A percentile compares a stretch with the other conserved stretches of the same genome.
These are phyloP conservation scores for Ataeniobius toweri DNA, from an alignment of 2,797 vertebrate genomes.

Conservation along the genomic window DNA sequence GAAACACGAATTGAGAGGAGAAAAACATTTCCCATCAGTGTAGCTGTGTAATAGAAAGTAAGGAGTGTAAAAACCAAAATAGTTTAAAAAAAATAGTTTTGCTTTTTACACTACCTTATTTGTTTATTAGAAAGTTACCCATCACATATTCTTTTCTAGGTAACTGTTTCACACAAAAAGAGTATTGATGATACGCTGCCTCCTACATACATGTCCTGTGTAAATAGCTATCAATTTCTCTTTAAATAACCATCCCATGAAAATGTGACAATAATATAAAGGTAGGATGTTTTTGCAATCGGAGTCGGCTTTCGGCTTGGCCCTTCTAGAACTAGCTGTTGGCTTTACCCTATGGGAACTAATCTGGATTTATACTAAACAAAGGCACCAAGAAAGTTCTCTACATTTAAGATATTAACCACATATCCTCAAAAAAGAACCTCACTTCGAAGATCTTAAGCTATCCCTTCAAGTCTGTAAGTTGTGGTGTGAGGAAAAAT, in stretches of 20 bases:
- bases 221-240: background rate
- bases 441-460: background rate
- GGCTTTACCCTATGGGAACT: background rate
- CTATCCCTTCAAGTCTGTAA: background rate
- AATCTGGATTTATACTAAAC: background rate
- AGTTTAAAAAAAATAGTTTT: background rate
- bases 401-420: background rate
- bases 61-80: too few relatives aligned
- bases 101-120: too few relatives aligned
- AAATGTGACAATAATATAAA: background rate
- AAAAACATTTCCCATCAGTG: background rate
- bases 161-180: background rate
- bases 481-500: slow-evolving; percentile 63
- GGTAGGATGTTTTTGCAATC: background rate
- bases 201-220: background rate
- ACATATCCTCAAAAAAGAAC: background rate
- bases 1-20: background rate
- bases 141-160: background rate
- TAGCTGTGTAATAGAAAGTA: background rate
- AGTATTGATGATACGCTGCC: background rate
- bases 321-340: background rate
- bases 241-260: background rate
- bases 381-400: background rate
- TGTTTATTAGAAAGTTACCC: background rate
- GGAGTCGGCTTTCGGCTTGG: too few relatives aligned